phyloP scores from a whole-genome alignment of 2,888 invertebrate genomes.

The Caenorhabditis afra region DNA sequence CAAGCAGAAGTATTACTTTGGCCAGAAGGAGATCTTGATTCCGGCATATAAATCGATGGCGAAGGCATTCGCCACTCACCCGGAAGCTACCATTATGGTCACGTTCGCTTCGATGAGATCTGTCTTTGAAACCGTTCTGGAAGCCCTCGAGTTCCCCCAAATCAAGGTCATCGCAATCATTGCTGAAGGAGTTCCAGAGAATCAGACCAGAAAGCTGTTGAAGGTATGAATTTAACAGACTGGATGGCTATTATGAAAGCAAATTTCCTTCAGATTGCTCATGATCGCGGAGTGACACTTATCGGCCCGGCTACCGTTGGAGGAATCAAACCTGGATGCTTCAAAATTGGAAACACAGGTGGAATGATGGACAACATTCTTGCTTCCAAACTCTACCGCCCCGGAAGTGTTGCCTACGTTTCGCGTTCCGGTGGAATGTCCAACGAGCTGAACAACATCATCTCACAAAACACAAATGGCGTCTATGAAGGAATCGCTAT shows the following conservation, averaged over 20 bases:
- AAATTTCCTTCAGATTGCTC: conserved; percentile 77
- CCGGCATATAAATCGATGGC: conserved; percentile 95
- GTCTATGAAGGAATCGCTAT: conserved; percentile 93
- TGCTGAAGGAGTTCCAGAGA: conserved; percentile 99
- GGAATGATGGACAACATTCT: conserved; percentile 99
- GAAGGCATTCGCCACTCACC: conserved; percentile 94
- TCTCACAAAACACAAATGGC: conserved; percentile 90
- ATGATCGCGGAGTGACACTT: conserved; percentile 89
- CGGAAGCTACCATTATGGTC: conserved; percentile 93
- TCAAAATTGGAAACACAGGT: conserved; percentile 97
- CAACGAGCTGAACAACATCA: conserved; percentile 97
- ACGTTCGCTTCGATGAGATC: conserved; percentile 98
- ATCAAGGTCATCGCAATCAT: conserved; percentile 94
- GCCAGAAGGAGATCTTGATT: conserved; percentile 87
- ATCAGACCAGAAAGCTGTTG: conserved; percentile 94
- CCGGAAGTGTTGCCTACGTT: conserved; percentile 97
- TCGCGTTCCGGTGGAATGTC: conserved; percentile 99
- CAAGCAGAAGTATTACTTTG: conserved; percentile 99
- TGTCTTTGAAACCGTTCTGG: conserved; percentile 95
- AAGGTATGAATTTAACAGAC: conserved; percentile 69
- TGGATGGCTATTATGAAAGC: too few relatives aligned
- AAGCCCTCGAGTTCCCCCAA: conserved; percentile 92
- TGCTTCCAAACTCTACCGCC: conserved; percentile 95
- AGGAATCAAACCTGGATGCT: conserved; percentile 97
- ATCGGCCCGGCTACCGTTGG: conserved; percentile 88